Evolutionary conservation across 2,113 vertebrate genomes (phyloP), one percentile per base, ranked within the genome.

Genomic region (Galbula dea): DNA sequence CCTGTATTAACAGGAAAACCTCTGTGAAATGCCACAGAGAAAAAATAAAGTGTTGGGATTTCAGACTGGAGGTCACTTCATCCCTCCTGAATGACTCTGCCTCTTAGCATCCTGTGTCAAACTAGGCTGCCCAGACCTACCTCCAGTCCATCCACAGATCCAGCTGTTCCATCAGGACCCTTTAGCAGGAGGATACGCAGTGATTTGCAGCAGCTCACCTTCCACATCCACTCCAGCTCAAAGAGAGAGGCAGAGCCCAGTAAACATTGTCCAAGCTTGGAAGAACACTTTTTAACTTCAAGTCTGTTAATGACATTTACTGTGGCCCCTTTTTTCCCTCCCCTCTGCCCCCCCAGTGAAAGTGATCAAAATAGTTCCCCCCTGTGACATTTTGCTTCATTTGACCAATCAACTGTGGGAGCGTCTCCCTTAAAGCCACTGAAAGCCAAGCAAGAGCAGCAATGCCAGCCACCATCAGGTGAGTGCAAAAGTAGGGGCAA

Each of bases 361-460:
- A 88, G 46, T n/a, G 88, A 87, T 96, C 90, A 91, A 92, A 95
- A 95, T 92, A 94, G 86, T 90, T 90, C 71, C 86, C 83, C 85
- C n/a, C 48, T 1, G 46, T 96, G 95, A 95, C 92, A 96, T 92
- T 96, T 96, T 88, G 81, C 88, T 92, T 51, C 86, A 1, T 76
- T 80, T 93, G 88, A 73, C 88, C 10, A 2, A 27, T 26, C 14
- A 45, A 62, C 86, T 45, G 41, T 4, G 51, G 83, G 34, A 94
- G 10, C 5, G 2, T 62, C 71, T 54, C 83, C 3, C 1, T 46
- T 30, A 59, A 80, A 84, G 68, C 34, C 46, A 1, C 62, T 17
- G 11, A n/a, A 51, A 88, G 52, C 43, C 39, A 29, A 67, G 72
- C 45, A 29, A 34, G 86, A 74, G 85, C 68, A 41, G 76, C 51